phyloP scores from a whole-genome alignment of 2,797 vertebrate genomes.

The Macropus fuliginosus region DNA sequence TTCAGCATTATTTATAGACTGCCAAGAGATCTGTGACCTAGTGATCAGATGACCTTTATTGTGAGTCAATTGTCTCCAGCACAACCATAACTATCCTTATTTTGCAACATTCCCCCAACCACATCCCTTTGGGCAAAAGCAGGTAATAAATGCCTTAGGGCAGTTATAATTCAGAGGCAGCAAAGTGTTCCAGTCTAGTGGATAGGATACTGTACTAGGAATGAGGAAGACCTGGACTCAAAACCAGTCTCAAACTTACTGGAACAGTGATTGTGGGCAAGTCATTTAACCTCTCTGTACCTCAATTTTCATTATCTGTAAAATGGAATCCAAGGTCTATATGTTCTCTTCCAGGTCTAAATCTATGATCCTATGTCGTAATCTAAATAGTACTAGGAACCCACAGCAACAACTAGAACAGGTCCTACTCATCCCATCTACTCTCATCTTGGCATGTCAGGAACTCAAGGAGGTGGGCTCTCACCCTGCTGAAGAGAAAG shows the following conservation, averaged over 20 bases:
- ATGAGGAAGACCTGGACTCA: neutral
- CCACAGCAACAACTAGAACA: neutral
- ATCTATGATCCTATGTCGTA: neutral
- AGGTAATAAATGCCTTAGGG: neutral
- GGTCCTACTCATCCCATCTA: neutral
- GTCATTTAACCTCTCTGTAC: neutral
- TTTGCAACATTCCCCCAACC: neutral
- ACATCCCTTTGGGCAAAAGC: neutral
- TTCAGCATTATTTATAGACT: neutral
- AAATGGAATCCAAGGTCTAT: neutral
- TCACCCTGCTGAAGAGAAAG: neutral
- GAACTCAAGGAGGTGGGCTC: neutral
- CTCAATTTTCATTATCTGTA: neutral
- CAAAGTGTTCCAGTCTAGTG: neutral
- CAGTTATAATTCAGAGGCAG: neutral
- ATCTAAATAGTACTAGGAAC: neutral
- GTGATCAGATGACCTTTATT: neutral
- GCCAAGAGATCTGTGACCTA: neutral
- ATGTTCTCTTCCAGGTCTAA: neutral
- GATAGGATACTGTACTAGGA: neutral
- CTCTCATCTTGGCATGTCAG: neutral
- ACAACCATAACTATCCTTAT: neutral
- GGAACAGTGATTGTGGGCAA: neutral
- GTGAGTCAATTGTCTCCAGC: neutral
- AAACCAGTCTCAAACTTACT: neutral